Conservation (phyloP, 2,113 vertebrate species). For the Cynopterus brachyotis region DNA sequence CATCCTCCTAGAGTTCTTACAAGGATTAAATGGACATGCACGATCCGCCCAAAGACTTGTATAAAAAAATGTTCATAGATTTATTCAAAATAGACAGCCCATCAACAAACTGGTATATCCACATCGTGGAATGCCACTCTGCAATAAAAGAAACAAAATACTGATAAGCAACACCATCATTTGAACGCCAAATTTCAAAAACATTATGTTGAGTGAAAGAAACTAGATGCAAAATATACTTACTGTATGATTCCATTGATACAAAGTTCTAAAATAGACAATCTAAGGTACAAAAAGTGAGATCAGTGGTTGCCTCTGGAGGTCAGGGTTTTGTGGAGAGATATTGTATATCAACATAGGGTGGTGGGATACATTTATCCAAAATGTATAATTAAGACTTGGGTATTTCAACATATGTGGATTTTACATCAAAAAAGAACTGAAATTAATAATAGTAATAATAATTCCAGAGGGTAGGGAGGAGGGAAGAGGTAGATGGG, state of each 20-base stretch:
- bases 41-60: not conserved
- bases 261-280: constrained; percentile 7
- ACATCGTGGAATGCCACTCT: not conserved
- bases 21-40: not conserved
- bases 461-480: not conserved
- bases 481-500: not conserved
- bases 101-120: not conserved
- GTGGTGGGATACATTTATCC: not conserved
- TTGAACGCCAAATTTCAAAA: constrained; percentile 27
- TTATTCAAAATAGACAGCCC: not conserved
- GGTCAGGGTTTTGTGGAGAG: not conserved
- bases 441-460: not conserved
- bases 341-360: not conserved
- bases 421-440: not conserved
- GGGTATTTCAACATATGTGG: not conserved
- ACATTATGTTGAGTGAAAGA: not conserved
- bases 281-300: not conserved
- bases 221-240: not conserved
- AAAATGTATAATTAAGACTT: not conserved
- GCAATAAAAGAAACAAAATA: not conserved
- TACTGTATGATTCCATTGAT: not conserved
- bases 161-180: not conserved
- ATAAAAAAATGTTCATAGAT: not conserved
- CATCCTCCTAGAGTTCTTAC: not conserved
- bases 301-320: not conserved